These are phyloP conservation scores for Apus apus DNA, from an alignment of 2,113 vertebrate species.

Conservation along the genomic window DNA sequence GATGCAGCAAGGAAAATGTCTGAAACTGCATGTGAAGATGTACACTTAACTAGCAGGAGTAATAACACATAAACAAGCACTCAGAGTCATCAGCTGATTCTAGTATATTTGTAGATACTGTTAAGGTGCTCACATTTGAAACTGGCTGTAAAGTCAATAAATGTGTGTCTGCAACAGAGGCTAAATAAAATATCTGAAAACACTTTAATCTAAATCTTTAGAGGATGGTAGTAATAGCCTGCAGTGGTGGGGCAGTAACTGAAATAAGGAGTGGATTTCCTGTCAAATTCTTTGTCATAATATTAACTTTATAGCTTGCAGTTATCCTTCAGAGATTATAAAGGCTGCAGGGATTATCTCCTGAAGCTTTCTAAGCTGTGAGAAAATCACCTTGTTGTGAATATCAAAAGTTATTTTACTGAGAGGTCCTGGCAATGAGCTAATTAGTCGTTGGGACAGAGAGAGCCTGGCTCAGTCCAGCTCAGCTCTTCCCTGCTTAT, in stretches of 20 bases:
- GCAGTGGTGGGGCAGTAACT: neutral
- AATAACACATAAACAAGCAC: fast-evolving
- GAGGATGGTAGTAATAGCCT: neutral
- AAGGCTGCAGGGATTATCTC: neutral
- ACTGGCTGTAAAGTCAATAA: neutral
- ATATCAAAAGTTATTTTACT: neutral
- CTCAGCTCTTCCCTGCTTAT: neutral
- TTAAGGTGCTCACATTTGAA: neutral
- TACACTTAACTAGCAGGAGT: neutral
- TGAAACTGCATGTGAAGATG: neutral
- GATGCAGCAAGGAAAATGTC: neutral
- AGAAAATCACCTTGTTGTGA: neutral
- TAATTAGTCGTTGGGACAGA: neutral
- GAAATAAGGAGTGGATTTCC: constrained; percentile 29
- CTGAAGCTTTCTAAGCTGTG: neutral
- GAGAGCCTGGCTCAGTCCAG: fast-evolving
- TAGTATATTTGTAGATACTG: too few species aligned
- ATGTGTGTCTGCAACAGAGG: neutral
- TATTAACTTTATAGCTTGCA: neutral
- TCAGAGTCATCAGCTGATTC: too few species aligned
- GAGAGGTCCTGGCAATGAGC: neutral
- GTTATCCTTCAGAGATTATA: neutral
- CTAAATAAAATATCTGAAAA: neutral
- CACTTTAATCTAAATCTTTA: constrained; percentile 4
- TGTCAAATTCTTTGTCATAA: neutral